Evolutionary conservation across 1,140 invertebrate genomes (phyloP), one percentile per base, ranked within the genome.

Genomic region (Ooceraea biroi): DNA sequence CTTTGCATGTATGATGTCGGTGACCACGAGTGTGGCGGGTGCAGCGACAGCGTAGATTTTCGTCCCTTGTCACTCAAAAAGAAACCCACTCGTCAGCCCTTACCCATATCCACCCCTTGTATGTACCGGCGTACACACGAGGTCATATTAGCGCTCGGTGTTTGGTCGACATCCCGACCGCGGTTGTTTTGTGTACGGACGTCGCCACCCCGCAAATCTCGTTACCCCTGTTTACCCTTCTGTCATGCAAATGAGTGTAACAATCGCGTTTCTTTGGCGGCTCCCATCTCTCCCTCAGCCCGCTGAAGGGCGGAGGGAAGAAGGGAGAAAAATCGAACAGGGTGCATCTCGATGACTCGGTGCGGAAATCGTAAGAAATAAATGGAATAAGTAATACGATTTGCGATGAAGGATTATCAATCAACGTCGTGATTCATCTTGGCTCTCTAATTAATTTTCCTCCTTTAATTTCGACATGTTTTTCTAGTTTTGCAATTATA

Each of bases 171-270:
- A 90, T 85, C 85, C 89, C 76, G 44, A 84, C 63, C 84, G 84
- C 83, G 83, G 82, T 86, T 86, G 85, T 88, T 85, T 76, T 76
- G 69, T 77, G 80, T 87, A 82, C 61, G 80, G 73, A 78, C 66
- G 86, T 85, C 88, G 84, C 85, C 88, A 84, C 65, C 84, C 89
- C 82, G 68, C 83, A 90, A 91, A 91, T 91, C 89, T 90, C 78
- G 89, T 92, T 90, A 88, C 76, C 89, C 78, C 86, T 91, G 92
- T 93, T 92, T 92, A 89, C 88, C 78, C 85, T 85, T 88, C 83
- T 92, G 92, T 93, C 84, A 93, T 93, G 91, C 91, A 93, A 93
- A 93, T 93, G 78, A 85, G 68, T 86, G 82, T 73, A 87, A 90
- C 85, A 86, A 90, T 87, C 87, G 85, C 85, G 83, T 82, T 82